phyloP scores from a whole-genome alignment of 2,113 vertebrate species.

The Amblyornis subalaris region DNA sequence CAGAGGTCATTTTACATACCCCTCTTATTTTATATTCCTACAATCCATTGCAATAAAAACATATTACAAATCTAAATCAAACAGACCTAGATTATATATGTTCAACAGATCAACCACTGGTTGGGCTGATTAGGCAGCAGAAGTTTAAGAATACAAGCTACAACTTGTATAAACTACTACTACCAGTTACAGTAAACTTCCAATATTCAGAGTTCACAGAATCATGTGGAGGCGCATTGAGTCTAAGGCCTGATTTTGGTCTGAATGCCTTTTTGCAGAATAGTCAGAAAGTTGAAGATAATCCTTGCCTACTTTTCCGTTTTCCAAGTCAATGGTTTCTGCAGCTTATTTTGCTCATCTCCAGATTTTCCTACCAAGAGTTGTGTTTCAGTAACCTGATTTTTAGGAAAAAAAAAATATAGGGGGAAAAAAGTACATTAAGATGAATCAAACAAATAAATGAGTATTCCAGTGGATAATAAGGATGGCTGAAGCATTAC shows the following conservation, averaged over 20 bases:
- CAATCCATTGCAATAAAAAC: slow-evolving; percentile 22
- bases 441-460: neutral
- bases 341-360: neutral
- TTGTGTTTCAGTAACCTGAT: neutral
- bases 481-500: neutral
- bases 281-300: neutral
- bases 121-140: neutral
- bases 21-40: slow-evolving; percentile 19
- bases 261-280: neutral
- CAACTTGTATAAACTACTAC: neutral
- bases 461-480: neutral
- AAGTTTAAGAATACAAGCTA: neutral
- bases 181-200: neutral
- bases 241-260: neutral
- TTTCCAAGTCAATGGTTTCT: neutral
- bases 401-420: neutral
- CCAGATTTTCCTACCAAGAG: neutral
- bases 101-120: neutral
- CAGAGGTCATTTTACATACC: neutral
- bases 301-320: neutral
- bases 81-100: neutral
- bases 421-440: rapidly evolving
- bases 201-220: neutral
- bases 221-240: neutral
- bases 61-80: neutral